Evolutionary conservation across 2,888 invertebrate genomes (phyloP), one percentile per base, ranked within the genome.

Genomic region (Ctenicera cuprea): DNA sequence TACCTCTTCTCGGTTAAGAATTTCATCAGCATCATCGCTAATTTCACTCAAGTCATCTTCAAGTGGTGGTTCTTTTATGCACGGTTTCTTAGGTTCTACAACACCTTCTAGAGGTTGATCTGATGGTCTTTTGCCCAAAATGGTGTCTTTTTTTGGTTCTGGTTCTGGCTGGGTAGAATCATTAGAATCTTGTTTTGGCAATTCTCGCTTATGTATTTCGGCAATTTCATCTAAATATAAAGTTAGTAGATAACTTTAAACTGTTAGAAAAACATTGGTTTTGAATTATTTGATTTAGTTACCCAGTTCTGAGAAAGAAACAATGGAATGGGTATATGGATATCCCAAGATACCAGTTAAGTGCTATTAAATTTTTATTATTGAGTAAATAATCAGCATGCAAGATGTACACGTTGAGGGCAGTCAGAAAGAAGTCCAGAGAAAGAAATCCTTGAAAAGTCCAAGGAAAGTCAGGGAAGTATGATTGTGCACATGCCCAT

Each of bases 11-110:
- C 93, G 91, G 77, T 95, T 94, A 3, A 95, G 89, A 82, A 96
- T 95, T 82, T 96, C 96, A 86, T 95, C 95, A 66, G 95, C 95
- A 86, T 95, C 95, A 81, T 95, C 95, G 83, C 95, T 95, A 75
- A 96, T 95, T 87, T 96, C 96, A 86, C 95, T 96, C 12, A 96
- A 90, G 85, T 95, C 93, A 82, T 93, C 91, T 80, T 92, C 89
- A 82, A 92, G 87, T 30, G 84, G 83, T 22, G 83, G 81, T 37
- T 80, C 81, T 83, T 89, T 90, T 75, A 83, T 22, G 81, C 85
- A 84, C 1, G 81, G 77, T 77, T 90, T 90, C 80, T 91, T 91
- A 54, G 85, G 67, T 63, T 87, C 88, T 0, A 79, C 87, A 4
- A 87, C 81, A 83, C 86, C 80, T 79, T 90, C 87, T 3, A 87